Percentiles rank a stretch among this genome's conserved stretches.
phyloP scores from a whole-genome alignment of 2,888 invertebrate genomes.

The Ceratothoa steindachneri region DNA sequence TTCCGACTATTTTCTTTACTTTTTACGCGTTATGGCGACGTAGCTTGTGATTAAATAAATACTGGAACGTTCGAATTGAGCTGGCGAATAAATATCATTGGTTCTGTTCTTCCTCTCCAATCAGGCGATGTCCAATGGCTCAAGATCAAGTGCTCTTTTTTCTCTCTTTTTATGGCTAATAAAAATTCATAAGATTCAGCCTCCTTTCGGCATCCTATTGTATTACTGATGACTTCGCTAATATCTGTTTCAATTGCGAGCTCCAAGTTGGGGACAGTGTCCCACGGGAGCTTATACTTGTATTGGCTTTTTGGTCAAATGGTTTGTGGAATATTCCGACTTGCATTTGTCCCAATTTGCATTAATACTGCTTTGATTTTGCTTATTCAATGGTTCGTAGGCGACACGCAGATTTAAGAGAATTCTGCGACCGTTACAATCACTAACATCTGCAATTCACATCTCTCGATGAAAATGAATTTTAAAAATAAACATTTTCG shows the following conservation, averaged over 20 bases:
- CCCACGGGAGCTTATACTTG: constrained; percentile 1
- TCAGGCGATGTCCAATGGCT: constrained; percentile 1
- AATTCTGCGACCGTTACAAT: not conserved
- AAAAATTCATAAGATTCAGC: constrained; percentile 12
- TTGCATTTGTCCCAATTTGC: not conserved
- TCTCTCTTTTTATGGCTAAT: constrained; percentile 3
- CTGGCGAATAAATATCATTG: not conserved
- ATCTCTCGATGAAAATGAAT: not conserved
- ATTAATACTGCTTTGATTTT: not conserved
- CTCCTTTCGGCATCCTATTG: not conserved
- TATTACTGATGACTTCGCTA: constrained; percentile 15
- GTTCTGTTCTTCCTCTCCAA: not conserved
- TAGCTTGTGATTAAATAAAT: constrained; percentile 8
- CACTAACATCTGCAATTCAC: not conserved
- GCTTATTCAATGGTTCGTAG: not conserved
- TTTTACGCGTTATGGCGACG: not conserved
- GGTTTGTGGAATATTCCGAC: not conserved
- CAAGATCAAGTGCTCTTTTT: constrained; percentile 11
- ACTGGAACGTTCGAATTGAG: not conserved
- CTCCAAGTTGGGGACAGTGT: not conserved
- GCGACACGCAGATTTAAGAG: not conserved
- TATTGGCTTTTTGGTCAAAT: constrained; percentile 9
- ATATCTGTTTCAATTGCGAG: constrained; percentile 9
- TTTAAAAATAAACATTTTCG: constrained; percentile 6
- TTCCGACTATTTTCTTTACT: not conserved